Base-by-base conservation (phyloP, 2,888 invertebrate genomes). In the Priocnemis perturbator region DNA sequence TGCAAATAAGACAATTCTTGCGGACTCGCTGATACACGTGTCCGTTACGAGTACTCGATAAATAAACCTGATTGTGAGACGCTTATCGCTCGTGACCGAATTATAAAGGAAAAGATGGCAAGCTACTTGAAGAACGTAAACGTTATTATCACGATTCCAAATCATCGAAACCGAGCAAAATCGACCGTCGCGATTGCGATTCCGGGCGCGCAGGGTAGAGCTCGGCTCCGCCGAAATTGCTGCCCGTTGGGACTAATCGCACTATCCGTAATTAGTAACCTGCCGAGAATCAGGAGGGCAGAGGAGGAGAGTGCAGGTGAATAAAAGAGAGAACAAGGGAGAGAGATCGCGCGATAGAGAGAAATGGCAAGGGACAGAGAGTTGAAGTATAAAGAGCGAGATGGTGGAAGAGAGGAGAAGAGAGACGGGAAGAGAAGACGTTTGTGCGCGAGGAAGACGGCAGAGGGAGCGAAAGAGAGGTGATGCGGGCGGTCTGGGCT, bases 251-350 rank as follows among this genome's bases (percentile, higher is more conserved):
- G 55, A 23, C 55, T 26, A 37, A 19, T 64, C 20, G 68, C 58
- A 62, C 55, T 53, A 73, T 61, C 65, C 64, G 74, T 78, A 81
- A 81, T 81, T 79, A 73, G 74, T 64, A 62, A 74, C 59, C 59
- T 69, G 69, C 37, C 63, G 60, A 23, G 62, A 56, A 74, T 73
- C 60, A 63, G 68, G 68, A 21, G 60, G 47, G 52, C 23, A 53
- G 53, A 60, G 37, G 17, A 37, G 26, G 11, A 37, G 7, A 57
- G 45, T 14, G 56, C 30, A 26, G 37, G 3, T 44, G 4, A 37
- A 45, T 23, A 21, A 55, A 57, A 37, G 37, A 37, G 11, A 7
- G 37, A 37, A 9, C 37, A 9, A 11, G 37, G 7, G 11, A 3
- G 37, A 37, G 37, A 3, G 37, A 37, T 3, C 1, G 7, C 7